Base-by-base conservation (phyloP, 2,888 invertebrate species). In the Plagodis pulveraria region DNA sequence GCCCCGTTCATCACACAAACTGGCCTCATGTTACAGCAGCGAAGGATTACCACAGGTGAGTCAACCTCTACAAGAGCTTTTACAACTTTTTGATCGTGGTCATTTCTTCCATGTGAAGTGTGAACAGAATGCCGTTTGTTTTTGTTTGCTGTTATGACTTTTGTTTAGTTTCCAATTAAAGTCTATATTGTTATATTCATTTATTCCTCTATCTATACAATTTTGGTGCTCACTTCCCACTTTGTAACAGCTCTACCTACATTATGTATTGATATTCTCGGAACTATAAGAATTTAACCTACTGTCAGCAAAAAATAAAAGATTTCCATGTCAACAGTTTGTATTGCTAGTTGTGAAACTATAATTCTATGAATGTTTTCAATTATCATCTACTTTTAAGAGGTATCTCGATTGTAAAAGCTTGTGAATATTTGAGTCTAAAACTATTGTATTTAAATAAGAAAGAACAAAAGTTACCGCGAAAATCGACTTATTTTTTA, bases 41-140 rank as follows among this genome's bases (percentile, higher is more conserved):
- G 87, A 89, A 51, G 86, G 86, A 65, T 66, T 77, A 33, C 90
- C 91, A 0, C 91, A 91, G 83, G 91, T 91, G 74, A 86, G 88
- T 86, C 43, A 40, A 43, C 33, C 49, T 46, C 70, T 52, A 46
- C 56, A 53, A 45, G 63, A 68, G 67, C 75, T 76, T 69, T 77
- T 73, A 70, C 62, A 76, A 70, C 74, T 74, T 80, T 72, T 74
- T 60, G 68, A 71, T 73, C 70, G 72, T 76, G 72, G 72, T 75
- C 66, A 70, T 76, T 80, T 80, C 77, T 77, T 75, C 71, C 34
- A 74, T 72, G 62, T 72, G 66, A 64, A 66, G 74, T 72, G 62
- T 72, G 66, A 64, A 66, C 57, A 41, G 65, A 73, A 69, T 72
- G 66, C 63, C 59, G 65, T 74, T 76, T 79, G 76, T 76, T 77